A percentile compares a stretch with the other conserved stretches of the same genome.
These are phyloP conservation scores for Syritta pipiens DNA, from an alignment of 2,888 invertebrate species.

Conservation along the genomic window DNA sequence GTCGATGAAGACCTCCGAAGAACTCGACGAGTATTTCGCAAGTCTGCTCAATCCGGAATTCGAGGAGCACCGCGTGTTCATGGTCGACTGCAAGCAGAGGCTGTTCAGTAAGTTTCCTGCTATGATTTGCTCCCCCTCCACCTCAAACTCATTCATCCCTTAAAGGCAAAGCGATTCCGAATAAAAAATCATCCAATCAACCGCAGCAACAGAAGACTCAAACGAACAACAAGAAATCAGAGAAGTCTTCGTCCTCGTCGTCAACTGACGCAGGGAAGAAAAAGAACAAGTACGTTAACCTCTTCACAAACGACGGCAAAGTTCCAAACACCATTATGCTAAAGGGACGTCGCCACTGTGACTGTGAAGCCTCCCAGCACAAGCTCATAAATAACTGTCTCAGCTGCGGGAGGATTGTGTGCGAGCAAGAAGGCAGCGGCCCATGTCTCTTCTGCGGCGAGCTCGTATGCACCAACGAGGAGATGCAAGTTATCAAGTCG, in stretches of 20 bases:
- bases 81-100: conserved; percentile 82
- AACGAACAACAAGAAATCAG: conserved; percentile 33
- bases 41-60: conserved; percentile 86
- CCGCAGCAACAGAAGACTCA: conserved; percentile 39
- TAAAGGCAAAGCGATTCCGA: conserved; percentile 70
- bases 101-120: conserved; percentile 79
- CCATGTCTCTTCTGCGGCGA: conserved; percentile 96
- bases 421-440: conserved; percentile 97
- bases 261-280: conserved; percentile 79
- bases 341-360: conserved; percentile 91
- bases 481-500: conserved; percentile 84
- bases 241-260: neutral
- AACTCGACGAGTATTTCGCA: conserved; percentile 88
- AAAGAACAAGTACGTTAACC: conserved; percentile 86
- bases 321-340: conserved; percentile 81
- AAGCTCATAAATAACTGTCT: conserved; percentile 94
- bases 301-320: conserved; percentile 87
- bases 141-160: neutral
- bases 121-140: neutral
- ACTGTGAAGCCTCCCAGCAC: conserved; percentile 96
- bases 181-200: conserved; percentile 69
- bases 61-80: conserved; percentile 84
- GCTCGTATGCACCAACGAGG: conserved; percentile 89
- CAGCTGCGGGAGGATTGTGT: conserved; percentile 96
- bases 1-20: conserved; percentile 85